Evolutionary conservation across 2,797 vertebrate genomes (phyloP), one percentile per base, ranked within the genome.

Genomic region (Pogoniulus pusillus): DNA sequence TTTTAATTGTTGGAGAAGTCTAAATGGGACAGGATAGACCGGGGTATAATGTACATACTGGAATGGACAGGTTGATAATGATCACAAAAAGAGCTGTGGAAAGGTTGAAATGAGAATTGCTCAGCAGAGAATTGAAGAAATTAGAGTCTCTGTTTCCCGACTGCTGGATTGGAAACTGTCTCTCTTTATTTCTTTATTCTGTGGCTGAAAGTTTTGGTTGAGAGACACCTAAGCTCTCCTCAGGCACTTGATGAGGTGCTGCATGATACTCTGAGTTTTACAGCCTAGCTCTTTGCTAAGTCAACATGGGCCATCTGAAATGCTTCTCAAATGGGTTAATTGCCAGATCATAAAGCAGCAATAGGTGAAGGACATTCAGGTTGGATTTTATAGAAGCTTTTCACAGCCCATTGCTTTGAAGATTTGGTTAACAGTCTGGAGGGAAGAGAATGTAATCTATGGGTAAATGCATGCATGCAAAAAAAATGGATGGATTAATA

Each of bases 381-480:
- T 7, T 85, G 63, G 63, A 75, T 93, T 91, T 95, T 85, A 49
- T 54, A 39, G 59, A 81, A 77, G 34, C 65, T 85, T 73, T 96
- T 94, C 91, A 90, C 74, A 87, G 79, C 35, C 73, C 59, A 83
- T 91, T 94, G 70, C 62, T 91, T 85, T 83, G 73, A 83, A 73
- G 73, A 87, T 91, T 54, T 94, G 59, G 63, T 51, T 90, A 90
- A 93, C 59, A 59, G 66, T 83, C 66, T 89, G 35, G 43, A 69
- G 66, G 51, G 77, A 90, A 82, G 23, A 64, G 69, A 85, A 51
- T 54, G 51, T 86, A 82, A 79, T 85, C 41, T 87, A 45, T 66
- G 35, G 47, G 66, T 70, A 87, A 91, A 82, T 83, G 49, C 66
- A 30, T 53, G 22, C 10, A 2, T 83, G 82, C 32, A 64, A 35